These are phyloP conservation scores for Acanthornis magna DNA, from an alignment of 2,797 vertebrate species.

Conservation along the genomic window DNA sequence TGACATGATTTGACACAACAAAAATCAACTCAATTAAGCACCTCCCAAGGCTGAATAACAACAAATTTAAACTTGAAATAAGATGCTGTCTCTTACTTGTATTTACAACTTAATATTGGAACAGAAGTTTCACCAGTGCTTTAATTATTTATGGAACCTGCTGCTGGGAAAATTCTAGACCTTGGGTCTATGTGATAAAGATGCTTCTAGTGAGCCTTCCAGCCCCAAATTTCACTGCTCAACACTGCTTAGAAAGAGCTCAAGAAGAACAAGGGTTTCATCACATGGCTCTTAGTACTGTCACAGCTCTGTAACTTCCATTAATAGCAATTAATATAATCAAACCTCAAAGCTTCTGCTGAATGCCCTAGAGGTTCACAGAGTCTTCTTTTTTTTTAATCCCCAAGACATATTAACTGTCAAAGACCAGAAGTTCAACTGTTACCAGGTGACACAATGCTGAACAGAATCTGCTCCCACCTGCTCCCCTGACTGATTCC, in stretches of 20 bases:
- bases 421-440: background rate
- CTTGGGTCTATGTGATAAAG: background rate
- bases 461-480: background rate
- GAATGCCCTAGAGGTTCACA: background rate
- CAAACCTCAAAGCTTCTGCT: background rate
- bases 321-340: conserved; percentile 1
- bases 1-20: conserved; percentile 31
- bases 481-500: background rate
- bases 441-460: background rate
- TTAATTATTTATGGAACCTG: conserved; percentile 42
- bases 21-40: conserved; percentile 22
- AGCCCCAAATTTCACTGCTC: background rate
- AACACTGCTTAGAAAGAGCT: background rate
- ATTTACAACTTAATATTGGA: conserved; percentile 50
- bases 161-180: conserved; percentile 42
- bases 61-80: conserved; percentile 47
- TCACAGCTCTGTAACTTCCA: background rate
- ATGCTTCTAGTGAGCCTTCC: background rate
- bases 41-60: conserved; percentile 27
- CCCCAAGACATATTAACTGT: background rate
- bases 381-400: background rate
- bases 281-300: background rate
- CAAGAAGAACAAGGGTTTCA: background rate
- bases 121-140: conserved; percentile 26
- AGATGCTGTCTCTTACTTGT: conserved; percentile 29